These are phyloP conservation scores for Eupsilia transversa DNA, from an alignment of 2,888 invertebrate species.

Conservation along the genomic window DNA sequence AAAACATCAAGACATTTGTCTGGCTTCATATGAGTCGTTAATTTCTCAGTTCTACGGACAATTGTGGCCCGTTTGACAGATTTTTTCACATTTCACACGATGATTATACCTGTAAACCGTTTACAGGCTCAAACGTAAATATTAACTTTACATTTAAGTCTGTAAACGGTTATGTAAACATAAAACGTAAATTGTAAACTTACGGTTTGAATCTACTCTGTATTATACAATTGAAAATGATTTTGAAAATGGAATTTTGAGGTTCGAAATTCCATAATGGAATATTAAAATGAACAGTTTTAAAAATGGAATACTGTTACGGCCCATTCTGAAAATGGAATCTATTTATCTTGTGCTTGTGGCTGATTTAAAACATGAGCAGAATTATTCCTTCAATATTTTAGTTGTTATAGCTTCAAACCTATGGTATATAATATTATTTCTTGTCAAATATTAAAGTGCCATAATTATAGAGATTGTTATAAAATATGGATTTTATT, in stretches of 20 bases:
- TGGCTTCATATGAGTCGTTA: constrained; percentile 42
- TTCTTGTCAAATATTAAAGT: constrained; percentile 79
- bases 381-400: constrained; percentile 45
- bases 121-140: constrained; percentile 57
- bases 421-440: constrained; percentile 69
- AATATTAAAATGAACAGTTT: constrained; percentile 27
- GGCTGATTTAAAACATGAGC: constrained; percentile 49
- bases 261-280: constrained; percentile 20
- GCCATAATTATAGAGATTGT: constrained; percentile 85
- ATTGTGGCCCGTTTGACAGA: constrained; percentile 67
- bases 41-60: constrained; percentile 45
- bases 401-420: constrained; percentile 69
- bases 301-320: constrained; percentile 25
- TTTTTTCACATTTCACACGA: constrained; percentile 68
- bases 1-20: not conserved
- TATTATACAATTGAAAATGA: constrained; percentile 32
- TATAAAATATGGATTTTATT: constrained; percentile 73
- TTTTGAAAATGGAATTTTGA: constrained; percentile 15
- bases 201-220: constrained; percentile 58
- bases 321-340: constrained; percentile 37
- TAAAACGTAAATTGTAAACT: constrained; percentile 52
- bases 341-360: constrained; percentile 53
- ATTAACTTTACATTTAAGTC: constrained; percentile 45
- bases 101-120: constrained; percentile 61
- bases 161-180: constrained; percentile 42